These are phyloP conservation scores for Labia minor DNA, from an alignment of 2,888 invertebrate genomes.

Conservation along the genomic window DNA sequence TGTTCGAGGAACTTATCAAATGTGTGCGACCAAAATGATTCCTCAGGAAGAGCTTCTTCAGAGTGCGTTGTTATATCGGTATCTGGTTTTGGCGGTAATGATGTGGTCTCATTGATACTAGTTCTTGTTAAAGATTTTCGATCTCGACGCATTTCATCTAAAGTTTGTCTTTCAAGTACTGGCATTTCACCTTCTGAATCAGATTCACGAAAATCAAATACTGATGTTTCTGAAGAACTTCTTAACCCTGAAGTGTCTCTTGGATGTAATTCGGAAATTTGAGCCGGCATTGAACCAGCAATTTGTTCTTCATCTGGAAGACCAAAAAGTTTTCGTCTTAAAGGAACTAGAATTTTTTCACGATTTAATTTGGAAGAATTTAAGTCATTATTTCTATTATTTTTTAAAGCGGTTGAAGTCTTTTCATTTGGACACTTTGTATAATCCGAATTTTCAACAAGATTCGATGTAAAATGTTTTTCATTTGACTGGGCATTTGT, in stretches of 20 bases:
- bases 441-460: too few relatives aligned
- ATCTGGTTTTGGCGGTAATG: not conserved
- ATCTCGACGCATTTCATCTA: conserved; percentile 51
- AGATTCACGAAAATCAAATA: conserved; percentile 52
- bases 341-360: conserved; percentile 20
- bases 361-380: not conserved
- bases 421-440: not conserved
- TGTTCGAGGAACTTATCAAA: conserved; percentile 73
- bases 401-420: not conserved
- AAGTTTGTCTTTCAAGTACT: conserved; percentile 52
- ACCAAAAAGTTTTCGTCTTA: conserved; percentile 43
- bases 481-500: not conserved
- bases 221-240: conserved; percentile 51
- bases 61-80: conserved; percentile 29
- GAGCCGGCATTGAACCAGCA: conserved; percentile 27
- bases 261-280: conserved; percentile 30
- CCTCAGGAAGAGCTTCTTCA: conserved; percentile 25
- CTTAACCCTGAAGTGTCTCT: conserved; percentile 40
- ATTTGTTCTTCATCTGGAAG: conserved; percentile 44
- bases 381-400: not conserved
- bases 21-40: conserved; percentile 51
- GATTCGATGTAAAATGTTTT: too few relatives aligned
- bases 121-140: conserved; percentile 49
- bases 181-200: conserved; percentile 53
- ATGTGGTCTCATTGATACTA: not conserved